Percentiles rank a stretch among this genome's conserved stretches.
These are phyloP conservation scores for Prietella phreatophila DNA, from an alignment of 2,113 vertebrate genomes.

Conservation along the genomic window DNA sequence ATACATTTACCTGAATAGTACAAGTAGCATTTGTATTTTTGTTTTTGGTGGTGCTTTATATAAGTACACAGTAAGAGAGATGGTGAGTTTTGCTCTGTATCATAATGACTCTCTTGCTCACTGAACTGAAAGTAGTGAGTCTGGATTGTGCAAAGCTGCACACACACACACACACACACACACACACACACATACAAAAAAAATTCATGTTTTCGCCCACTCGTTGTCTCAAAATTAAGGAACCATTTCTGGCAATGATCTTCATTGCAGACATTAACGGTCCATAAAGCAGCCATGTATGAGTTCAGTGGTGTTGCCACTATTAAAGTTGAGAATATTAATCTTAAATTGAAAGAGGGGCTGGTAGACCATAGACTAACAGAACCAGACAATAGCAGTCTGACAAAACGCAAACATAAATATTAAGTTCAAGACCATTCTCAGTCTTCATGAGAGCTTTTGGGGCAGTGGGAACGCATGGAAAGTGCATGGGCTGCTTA, in stretches of 20 bases:
- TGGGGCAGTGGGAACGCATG: slow-evolving; percentile 67
- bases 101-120: not conserved
- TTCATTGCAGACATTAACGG: not conserved
- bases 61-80: not conserved
- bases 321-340: slow-evolving; percentile 18
- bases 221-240: not conserved
- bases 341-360: not conserved
- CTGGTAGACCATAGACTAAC: not conserved
- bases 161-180: too few species aligned
- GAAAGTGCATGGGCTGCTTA: slow-evolving; percentile 67
- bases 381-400: slow-evolving; percentile 29
- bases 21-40: not conserved
- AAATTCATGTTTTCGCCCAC: not conserved
- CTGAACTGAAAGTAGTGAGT: not conserved
- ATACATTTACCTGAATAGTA: not conserved
- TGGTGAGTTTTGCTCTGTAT: not conserved
- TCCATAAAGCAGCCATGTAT: not conserved
- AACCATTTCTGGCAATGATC: not conserved
- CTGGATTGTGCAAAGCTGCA: not conserved
- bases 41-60: not conserved
- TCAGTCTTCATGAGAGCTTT: slow-evolving; percentile 3
- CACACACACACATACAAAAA: too few species aligned
- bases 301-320: slow-evolving; percentile 2
- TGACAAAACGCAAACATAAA: slow-evolving; percentile 33
- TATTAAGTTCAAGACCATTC: slow-evolving; percentile 39